A percentile compares a stretch with the other conserved stretches of the same genome.
These are phyloP conservation scores for Marisa cornuarietis DNA, from an alignment of 1,140 invertebrate genomes.

Conservation along the genomic window DNA sequence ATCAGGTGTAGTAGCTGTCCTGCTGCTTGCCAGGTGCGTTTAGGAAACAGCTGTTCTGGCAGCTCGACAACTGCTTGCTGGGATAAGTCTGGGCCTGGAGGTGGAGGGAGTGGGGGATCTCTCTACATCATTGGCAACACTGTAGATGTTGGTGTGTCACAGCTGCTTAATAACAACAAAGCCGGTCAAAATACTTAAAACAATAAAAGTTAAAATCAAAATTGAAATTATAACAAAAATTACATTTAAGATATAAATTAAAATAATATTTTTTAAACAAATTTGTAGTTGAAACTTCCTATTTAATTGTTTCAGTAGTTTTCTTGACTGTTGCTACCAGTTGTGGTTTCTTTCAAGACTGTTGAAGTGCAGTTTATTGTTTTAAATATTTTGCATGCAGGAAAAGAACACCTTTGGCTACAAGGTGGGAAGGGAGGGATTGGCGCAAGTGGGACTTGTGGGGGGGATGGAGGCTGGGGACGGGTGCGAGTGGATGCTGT, in stretches of 20 bases:
- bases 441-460: conserved; percentile 34
- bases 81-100: conserved; percentile 52
- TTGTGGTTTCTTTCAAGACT: too few species aligned
- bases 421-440: conserved; percentile 44
- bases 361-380: not conserved
- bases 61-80: conserved; percentile 45
- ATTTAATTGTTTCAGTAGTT: too few species aligned
- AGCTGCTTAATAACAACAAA: too few species aligned
- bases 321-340: too few species aligned
- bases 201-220: too few species aligned
- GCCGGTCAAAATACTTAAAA: too few species aligned
- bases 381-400: conserved; percentile 3
- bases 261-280: too few species aligned
- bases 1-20: conserved; percentile 46
- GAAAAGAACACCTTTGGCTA: conserved; percentile 28
- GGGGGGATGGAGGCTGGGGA: conserved; percentile 44
- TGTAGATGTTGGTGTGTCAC: conserved; percentile 45
- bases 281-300: too few species aligned
- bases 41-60: conserved; percentile 27
- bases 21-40: conserved; percentile 25
- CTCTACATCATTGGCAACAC: conserved; percentile 43
- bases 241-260: too few species aligned
- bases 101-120: conserved; percentile 53
- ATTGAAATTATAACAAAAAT: too few species aligned
- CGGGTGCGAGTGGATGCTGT: conserved; percentile 46